phyloP scores from a whole-genome alignment of 2,797 vertebrate genomes.

The Lepidocolaptes lacrymiger region DNA sequence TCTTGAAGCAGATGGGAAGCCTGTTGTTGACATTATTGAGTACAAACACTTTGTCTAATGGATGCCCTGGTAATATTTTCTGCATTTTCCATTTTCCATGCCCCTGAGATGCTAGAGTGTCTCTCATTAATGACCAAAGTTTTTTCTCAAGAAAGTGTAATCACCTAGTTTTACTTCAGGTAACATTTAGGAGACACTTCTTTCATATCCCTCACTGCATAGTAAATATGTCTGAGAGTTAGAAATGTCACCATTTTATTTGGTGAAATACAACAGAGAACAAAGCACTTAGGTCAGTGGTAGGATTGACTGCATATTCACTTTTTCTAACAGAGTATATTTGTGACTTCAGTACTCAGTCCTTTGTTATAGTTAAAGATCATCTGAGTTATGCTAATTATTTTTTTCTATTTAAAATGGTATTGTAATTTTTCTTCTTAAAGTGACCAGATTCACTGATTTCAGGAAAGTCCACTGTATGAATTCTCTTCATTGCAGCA shows the following conservation, averaged over 20 bases:
- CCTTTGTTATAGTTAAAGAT: not conserved
- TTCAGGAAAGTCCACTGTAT: not conserved
- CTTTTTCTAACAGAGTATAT: not conserved
- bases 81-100: not conserved
- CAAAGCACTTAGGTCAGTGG: not conserved
- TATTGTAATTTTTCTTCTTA: not conserved
- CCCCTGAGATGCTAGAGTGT: not conserved
- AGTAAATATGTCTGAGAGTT: not conserved
- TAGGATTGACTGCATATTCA: not conserved
- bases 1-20: not conserved
- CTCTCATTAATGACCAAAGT: not conserved
- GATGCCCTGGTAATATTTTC: not conserved
- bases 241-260: not conserved
- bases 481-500: not conserved
- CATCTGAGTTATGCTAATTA: not conserved
- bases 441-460: not conserved
- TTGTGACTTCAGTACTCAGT: not conserved
- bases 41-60: not conserved
- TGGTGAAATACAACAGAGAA: not conserved
- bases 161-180: not conserved
- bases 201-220: not conserved
- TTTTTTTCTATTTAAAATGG: not conserved
- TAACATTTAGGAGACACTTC: not conserved
- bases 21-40: not conserved
- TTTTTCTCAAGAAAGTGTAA: not conserved